phyloP scores from a whole-genome alignment of 2,797 vertebrate species.

The Chelon labrosus region DNA sequence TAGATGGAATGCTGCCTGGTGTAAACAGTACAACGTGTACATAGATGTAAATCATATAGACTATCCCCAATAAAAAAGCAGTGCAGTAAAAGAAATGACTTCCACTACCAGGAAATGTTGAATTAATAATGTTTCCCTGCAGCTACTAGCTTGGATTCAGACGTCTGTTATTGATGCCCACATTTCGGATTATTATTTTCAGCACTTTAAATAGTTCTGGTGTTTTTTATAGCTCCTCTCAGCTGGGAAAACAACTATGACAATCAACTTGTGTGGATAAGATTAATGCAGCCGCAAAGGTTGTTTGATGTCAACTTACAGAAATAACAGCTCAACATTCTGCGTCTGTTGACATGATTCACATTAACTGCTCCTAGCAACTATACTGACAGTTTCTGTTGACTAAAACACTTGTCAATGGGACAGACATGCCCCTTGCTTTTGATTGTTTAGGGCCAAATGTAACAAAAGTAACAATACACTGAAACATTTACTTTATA shows the following conservation, averaged over 20 bases:
- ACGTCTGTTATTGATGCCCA: not conserved
- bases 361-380: not conserved
- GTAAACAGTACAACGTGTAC: constrained; percentile 4
- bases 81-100: constrained; percentile 6
- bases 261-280: not conserved
- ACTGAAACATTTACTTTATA: not conserved
- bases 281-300: not conserved
- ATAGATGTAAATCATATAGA: constrained; percentile 24
- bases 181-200: not conserved
- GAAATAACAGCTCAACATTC: not conserved
- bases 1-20: constrained; percentile 42
- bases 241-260: not conserved
- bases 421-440: not conserved
- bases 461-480: not conserved
- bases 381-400: not conserved
- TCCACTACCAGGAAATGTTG: constrained; percentile 13
- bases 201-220: not conserved
- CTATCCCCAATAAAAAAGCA: constrained; percentile 14
- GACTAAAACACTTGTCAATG: not conserved
- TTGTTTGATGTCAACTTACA: not conserved
- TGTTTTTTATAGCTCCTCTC: not conserved
- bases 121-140: not conserved
- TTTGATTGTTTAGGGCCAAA: constrained; percentile 1
- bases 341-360: not conserved
- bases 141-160: not conserved